These are phyloP conservation scores for Proales similis DNA, from an alignment of 1,140 invertebrate species.

Conservation along the genomic window DNA sequence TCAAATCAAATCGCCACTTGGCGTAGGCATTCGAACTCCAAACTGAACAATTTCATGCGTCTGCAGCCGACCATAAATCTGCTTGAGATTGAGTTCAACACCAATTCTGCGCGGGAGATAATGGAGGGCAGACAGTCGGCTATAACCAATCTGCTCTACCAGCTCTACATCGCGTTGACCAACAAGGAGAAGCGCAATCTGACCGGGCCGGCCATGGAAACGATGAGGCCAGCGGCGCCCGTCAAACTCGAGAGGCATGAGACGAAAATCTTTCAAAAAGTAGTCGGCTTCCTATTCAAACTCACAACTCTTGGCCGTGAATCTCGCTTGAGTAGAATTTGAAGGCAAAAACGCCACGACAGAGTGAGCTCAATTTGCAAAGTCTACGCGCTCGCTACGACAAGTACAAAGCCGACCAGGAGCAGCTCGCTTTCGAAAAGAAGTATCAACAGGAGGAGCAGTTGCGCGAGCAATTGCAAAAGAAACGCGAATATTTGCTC, in stretches of 20 bases:
- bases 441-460: conserved; percentile 47
- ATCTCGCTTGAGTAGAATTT: conserved; percentile 43
- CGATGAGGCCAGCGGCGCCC: conserved; percentile 49
- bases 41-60: conserved; percentile 53
- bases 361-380: conserved; percentile 50
- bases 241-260: conserved; percentile 49
- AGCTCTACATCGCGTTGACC: conserved; percentile 52
- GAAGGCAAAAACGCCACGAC: conserved; percentile 50
- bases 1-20: background rate
- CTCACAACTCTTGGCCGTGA: background rate
- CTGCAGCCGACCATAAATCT: conserved; percentile 49
- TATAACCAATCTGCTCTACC: conserved; percentile 50
- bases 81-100: conserved; percentile 51
- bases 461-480: conserved; percentile 44
- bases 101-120: conserved; percentile 49
- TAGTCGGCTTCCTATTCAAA: conserved; percentile 39
- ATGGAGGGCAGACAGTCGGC: conserved; percentile 52
- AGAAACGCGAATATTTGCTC: conserved; percentile 44
- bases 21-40: conserved; percentile 49
- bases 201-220: conserved; percentile 53
- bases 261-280: conserved; percentile 50
- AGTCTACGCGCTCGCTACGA: conserved; percentile 46
- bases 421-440: conserved; percentile 48
- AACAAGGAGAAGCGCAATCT: conserved; percentile 52
- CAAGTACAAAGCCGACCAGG: conserved; percentile 49